phyloP scores from a whole-genome alignment of 2,888 invertebrate genomes.

The Conomelus anceps region DNA sequence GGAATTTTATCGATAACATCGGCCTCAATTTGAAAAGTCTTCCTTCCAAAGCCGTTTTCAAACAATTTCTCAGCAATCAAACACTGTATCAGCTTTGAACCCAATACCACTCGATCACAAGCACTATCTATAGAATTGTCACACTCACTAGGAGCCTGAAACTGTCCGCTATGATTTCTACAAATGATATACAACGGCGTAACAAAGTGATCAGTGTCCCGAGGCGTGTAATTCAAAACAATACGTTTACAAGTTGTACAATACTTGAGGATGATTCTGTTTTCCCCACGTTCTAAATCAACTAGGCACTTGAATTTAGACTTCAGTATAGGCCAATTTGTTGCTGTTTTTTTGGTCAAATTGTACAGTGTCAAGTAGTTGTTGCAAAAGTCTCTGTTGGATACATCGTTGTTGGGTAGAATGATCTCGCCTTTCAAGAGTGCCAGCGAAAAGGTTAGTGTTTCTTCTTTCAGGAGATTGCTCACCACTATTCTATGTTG shows the following conservation, averaged over 20 bases:
- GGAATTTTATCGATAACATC: slow-evolving; percentile 39
- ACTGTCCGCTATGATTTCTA: slow-evolving; percentile 65
- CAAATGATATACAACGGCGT: slow-evolving; percentile 70
- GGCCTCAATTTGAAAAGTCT: slow-evolving; percentile 72
- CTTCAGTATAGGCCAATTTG: slow-evolving; percentile 55
- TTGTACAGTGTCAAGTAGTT: slow-evolving; percentile 17
- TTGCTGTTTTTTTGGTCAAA: slow-evolving; percentile 36
- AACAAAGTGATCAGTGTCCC: slow-evolving; percentile 39
- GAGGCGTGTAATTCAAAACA: slow-evolving; percentile 21
- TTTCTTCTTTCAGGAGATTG: slow-evolving; percentile 57
- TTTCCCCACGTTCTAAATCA: slow-evolving; percentile 52
- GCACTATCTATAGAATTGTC: slow-evolving; percentile 65
- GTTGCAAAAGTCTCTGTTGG: background rate
- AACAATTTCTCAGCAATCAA: slow-evolving; percentile 80
- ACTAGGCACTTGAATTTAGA: slow-evolving; percentile 64
- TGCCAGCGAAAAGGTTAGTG: slow-evolving; percentile 53
- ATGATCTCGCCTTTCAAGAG: slow-evolving; percentile 54
- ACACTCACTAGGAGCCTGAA: slow-evolving; percentile 53
- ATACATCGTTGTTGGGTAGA: slow-evolving; percentile 42
- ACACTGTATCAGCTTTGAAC: slow-evolving; percentile 74
- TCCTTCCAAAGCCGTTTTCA: slow-evolving; percentile 67
- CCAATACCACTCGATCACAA: slow-evolving; percentile 65
- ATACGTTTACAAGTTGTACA: background rate
- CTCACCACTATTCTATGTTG: slow-evolving; percentile 40
- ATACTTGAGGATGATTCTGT: slow-evolving; percentile 18